Conservation (phyloP, 2,797 vertebrate species). For the Denticeps clupeoides region DNA sequence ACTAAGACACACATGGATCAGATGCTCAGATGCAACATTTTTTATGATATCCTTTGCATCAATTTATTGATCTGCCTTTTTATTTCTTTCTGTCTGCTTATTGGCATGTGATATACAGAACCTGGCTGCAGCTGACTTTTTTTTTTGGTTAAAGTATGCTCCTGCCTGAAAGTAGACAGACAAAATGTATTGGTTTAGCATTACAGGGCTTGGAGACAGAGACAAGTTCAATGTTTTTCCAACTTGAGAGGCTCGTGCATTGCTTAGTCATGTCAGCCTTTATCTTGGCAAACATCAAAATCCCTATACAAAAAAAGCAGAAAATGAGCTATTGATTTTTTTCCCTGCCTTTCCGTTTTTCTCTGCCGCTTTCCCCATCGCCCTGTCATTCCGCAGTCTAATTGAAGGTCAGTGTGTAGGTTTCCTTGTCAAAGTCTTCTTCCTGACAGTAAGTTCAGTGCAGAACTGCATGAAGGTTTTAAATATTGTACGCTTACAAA, state of each 20-base stretch:
- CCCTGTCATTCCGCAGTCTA: conserved; percentile 83
- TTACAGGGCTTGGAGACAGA: conserved; percentile 41
- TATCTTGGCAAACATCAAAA: conserved; percentile 87
- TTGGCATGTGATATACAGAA: no score
- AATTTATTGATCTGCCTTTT: no score
- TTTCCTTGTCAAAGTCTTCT: conserved; percentile 63
- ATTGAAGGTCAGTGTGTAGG: conserved; percentile 86
- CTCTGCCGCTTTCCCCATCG: conserved; percentile 50
- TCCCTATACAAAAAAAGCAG: conserved; percentile 77
- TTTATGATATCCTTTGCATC: no score
- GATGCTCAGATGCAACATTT: no score
- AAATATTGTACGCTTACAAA: conserved; percentile 4
- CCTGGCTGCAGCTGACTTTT: no score
- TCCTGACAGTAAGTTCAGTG: conserved; percentile 44
- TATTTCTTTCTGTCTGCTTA: no score
- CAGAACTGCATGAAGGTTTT: conserved; percentile 43
- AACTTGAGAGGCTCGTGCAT: conserved; percentile 51
- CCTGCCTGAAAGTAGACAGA: conserved; percentile 19
- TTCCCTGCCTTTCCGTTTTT: background rate
- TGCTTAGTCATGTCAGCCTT: conserved; percentile 66
- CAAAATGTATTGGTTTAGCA: conserved; percentile 40
- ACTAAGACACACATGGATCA: no score
- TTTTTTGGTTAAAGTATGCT: conserved; percentile 12
- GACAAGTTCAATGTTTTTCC: conserved; percentile 61
- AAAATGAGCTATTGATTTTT: conserved; percentile 94